Percentiles rank a stretch among this genome's conserved stretches.
Evolutionary conservation across 2,113 vertebrate species (phyloP).

Genomic region (Brachyhypopomus gauderio): DNA sequence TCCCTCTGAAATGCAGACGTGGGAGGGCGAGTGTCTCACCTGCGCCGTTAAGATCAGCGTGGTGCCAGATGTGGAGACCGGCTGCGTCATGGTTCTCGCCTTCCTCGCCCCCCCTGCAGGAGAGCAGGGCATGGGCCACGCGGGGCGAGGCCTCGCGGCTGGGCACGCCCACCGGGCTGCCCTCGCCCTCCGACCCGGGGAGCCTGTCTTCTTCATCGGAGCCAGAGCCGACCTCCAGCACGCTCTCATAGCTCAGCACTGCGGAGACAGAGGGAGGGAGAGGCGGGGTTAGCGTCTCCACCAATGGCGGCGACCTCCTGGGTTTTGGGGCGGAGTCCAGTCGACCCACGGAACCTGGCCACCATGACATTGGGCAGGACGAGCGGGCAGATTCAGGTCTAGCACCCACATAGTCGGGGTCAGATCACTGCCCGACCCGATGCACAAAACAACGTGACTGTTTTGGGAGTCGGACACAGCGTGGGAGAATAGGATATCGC

Average conservation of each 20-base stretch:
- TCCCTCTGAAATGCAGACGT: no score
- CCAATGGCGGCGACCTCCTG: neutral
- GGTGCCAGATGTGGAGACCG: conserved; percentile 74
- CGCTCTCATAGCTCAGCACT: conserved; percentile 93
- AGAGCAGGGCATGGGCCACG: conserved; percentile 83
- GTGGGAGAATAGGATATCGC: neutral
- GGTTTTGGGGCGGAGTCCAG: conserved; percentile 5
- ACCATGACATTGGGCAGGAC: neutral
- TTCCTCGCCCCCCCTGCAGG: conserved; percentile 79
- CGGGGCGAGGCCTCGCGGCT: conserved; percentile 84
- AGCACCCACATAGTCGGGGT: no score
- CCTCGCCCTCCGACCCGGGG: conserved; percentile 83
- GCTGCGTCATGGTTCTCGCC: conserved; percentile 75
- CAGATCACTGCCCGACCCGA: neutral
- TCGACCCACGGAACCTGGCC: neutral
- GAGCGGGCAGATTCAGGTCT: neutral
- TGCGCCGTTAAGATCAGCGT: conserved; percentile 80
- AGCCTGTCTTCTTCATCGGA: conserved; percentile 92
- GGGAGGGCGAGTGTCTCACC: conserved; percentile 72
- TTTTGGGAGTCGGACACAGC: neutral
- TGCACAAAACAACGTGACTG: neutral
- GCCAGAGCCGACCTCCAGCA: conserved; percentile 90
- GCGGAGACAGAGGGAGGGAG: conserved; percentile 46
- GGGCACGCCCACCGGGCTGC: conserved; percentile 81
- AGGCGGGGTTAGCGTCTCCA: neutral